Base-by-base conservation (phyloP, 2,797 vertebrate species). In the Xenopus petersii region DNA sequence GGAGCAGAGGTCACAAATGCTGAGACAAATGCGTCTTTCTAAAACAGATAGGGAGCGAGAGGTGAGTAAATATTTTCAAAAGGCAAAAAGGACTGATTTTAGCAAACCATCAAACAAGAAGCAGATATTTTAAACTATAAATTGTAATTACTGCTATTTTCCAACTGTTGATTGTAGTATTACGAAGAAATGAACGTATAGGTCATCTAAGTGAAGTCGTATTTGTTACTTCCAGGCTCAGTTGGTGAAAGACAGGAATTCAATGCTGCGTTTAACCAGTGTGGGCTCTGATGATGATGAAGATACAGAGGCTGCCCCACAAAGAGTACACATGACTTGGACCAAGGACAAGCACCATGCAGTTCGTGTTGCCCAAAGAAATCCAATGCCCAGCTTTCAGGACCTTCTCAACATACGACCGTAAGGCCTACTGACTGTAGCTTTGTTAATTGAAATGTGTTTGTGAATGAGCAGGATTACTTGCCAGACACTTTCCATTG, bases 1-100 rank as follows among this genome's bases (percentile, higher is more conserved):
- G 95, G 95, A 97, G 81, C 95, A 97, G 79, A 84, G 95, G 48
- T 96, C 93, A 6, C 94, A 97, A 89, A 97, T 97, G 95, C 90
- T 97, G 15, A 82, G 94, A 7, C 95, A 96, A 83, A 97, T 97
- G 95, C 86, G 95, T 3, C 93, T 97, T 0, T 97, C 95, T 2
- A 97, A 96, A 78, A 95, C 95, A 0, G 95, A 97, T 82, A 86
- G 94, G 0, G 94, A 96, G 26, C 87, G 78, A 81, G 95, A 97
- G 94, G 95, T 96, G 56, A 86, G 86, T 46, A 17, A 36, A 5
- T 42, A 42, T 42, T 5, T 42, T 42, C 5, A 3, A 42, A 42
- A 42, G 10, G 0, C 8, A 5, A 36, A 36, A 36, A 36, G 36
- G 36, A 36, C 36, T 36, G 36, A 5, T 36, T 5, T 36, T 5